phyloP scores from a whole-genome alignment of 2,113 vertebrate species.

The Chaetodon auriga region DNA sequence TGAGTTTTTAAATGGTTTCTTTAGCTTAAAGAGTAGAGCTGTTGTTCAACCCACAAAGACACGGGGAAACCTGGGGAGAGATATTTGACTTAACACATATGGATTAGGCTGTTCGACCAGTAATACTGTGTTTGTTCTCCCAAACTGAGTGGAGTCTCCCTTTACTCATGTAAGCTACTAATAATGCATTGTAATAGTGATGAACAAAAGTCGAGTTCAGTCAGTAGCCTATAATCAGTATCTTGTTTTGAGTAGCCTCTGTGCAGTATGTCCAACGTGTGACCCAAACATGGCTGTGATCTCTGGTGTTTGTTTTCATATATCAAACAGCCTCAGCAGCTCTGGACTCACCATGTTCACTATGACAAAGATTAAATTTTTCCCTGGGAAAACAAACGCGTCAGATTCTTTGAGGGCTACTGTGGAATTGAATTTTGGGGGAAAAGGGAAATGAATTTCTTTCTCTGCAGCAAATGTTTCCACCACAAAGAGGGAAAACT shows the following conservation, averaged over 20 bases:
- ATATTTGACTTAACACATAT: background rate
- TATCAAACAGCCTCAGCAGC: slow-evolving; percentile 19
- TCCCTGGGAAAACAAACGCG: background rate
- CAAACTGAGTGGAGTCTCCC: slow-evolving; percentile 31
- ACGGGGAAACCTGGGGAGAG: background rate
- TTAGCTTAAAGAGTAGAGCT: background rate
- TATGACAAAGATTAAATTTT: slow-evolving; percentile 50
- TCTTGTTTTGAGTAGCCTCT: slow-evolving; percentile 22
- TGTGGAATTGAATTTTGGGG: background rate
- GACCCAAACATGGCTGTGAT: slow-evolving; percentile 28
- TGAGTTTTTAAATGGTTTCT: background rate
- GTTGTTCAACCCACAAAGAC: background rate
- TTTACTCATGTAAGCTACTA: slow-evolving; percentile 10
- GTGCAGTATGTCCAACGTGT: slow-evolving; percentile 13
- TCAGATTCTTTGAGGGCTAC: background rate
- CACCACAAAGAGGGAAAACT: background rate
- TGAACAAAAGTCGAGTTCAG: slow-evolving; percentile 29
- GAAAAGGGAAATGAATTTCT: background rate
- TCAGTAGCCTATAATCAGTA: slow-evolving; percentile 2
- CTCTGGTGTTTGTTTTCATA: slow-evolving; percentile 41
- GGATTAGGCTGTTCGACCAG: background rate
- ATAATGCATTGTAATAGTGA: slow-evolving; percentile 50
- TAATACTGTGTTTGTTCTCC: background rate
- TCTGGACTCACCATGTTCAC: slow-evolving; percentile 48
- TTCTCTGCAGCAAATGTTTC: background rate